Conservation (phyloP, 1,140 invertebrate species). For the Metopolophium dirhodum region DNA sequence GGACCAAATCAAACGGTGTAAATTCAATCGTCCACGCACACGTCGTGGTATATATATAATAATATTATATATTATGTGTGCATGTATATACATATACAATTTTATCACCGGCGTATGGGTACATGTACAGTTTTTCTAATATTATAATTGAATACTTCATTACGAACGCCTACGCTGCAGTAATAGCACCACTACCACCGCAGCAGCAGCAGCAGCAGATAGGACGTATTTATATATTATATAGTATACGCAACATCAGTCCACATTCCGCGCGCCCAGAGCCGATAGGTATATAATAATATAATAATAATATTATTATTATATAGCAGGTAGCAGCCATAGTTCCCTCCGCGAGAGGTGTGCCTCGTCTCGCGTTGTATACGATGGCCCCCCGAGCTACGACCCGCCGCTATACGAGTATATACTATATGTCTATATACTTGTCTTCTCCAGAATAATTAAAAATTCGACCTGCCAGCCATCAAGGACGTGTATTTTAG, state of each 20-base stretch:
- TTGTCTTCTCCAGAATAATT: slow-evolving; percentile 51
- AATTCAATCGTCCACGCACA: slow-evolving; percentile 4
- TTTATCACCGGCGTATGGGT: background rate
- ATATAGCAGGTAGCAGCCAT: slow-evolving; percentile 34
- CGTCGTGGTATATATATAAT: background rate
- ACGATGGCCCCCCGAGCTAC: slow-evolving; percentile 36
- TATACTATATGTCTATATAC: background rate
- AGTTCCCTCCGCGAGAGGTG: slow-evolving; percentile 37
- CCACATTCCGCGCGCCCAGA: background rate
- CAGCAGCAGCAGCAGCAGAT: background rate
- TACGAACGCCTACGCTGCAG: background rate
- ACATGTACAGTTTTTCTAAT: background rate
- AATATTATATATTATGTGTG: background rate
- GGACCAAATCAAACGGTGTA: background rate
- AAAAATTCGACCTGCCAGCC: slow-evolving; percentile 46
- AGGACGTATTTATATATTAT: background rate
- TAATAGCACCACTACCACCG: background rate
- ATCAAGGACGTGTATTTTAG: slow-evolving; percentile 54
- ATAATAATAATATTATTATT: slow-evolving; percentile 27
- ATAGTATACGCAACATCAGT: background rate
- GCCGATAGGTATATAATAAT: slow-evolving; percentile 25
- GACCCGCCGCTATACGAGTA: background rate
- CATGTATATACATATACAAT: background rate
- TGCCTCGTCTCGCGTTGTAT: slow-evolving; percentile 14
- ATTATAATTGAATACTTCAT: slow-evolving; percentile 40